These are phyloP conservation scores for Rhea americana DNA, from an alignment of 2,113 vertebrate genomes.

Conservation along the genomic window DNA sequence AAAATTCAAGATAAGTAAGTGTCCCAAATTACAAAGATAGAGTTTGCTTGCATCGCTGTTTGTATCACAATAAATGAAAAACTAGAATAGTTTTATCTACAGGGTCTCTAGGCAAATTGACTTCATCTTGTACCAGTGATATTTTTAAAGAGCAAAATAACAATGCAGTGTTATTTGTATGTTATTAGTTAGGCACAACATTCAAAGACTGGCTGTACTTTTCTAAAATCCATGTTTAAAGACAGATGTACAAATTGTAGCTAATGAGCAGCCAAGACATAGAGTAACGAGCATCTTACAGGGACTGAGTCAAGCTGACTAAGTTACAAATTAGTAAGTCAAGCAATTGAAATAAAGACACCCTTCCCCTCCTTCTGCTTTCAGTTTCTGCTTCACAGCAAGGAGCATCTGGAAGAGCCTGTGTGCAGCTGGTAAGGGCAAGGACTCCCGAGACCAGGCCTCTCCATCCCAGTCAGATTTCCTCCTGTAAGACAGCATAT, in stretches of 20 bases:
- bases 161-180: not conserved
- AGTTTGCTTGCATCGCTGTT: not conserved
- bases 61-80: not conserved
- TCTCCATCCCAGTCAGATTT: not conserved
- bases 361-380: not conserved
- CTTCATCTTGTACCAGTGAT: not conserved
- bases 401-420: not conserved
- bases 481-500: too few species aligned
- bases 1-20: not conserved
- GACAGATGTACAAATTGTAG: not conserved
- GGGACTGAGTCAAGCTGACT: not conserved
- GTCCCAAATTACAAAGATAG: not conserved
- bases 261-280: not conserved
- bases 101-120: not conserved
- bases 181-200: not conserved
- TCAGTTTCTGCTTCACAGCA: not conserved
- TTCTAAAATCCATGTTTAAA: not conserved
- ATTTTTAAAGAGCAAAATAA: not conserved
- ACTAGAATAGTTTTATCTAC: not conserved
- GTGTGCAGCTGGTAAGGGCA: not conserved
- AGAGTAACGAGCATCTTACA: not conserved
- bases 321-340: constrained; percentile 12
- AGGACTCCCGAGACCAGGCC: not conserved
- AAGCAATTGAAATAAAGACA: not conserved
- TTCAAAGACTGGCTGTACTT: not conserved